These are phyloP conservation scores for Dryobotodes eremita DNA, from an alignment of 2,888 invertebrate species.

Conservation along the genomic window DNA sequence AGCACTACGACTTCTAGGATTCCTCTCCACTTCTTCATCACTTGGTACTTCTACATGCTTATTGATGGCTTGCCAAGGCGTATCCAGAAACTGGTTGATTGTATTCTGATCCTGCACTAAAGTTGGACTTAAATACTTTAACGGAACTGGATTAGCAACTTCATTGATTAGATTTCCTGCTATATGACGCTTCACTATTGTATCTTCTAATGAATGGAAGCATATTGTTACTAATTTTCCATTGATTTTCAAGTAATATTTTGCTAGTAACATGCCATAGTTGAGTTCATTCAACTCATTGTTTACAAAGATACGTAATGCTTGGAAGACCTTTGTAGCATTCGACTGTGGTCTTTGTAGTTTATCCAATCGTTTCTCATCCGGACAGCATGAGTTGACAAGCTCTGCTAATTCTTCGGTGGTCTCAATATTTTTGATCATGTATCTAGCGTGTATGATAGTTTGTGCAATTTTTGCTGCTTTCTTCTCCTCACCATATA, in stretches of 20 bases:
- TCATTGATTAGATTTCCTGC: slow-evolving; percentile 94
- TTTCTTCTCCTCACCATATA: slow-evolving; percentile 97
- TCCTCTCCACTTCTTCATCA: slow-evolving; percentile 93
- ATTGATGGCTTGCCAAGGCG: slow-evolving; percentile 94
- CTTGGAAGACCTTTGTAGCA: slow-evolving; percentile 98
- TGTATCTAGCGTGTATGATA: slow-evolving; percentile 95
- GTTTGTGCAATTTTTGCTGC: slow-evolving; percentile 96
- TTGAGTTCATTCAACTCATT: slow-evolving; percentile 99
- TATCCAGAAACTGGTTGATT: slow-evolving; percentile 91
- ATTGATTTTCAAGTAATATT: slow-evolving; percentile 93
- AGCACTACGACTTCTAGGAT: slow-evolving; percentile 97
- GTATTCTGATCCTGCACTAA: slow-evolving; percentile 91
- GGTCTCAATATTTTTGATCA: slow-evolving; percentile 94
- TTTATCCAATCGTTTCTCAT: slow-evolving; percentile 92
- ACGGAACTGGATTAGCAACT: slow-evolving; percentile 92
- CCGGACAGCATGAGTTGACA: slow-evolving; percentile 92
- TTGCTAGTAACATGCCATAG: slow-evolving; percentile 95
- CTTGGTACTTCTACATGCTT: slow-evolving; percentile 95
- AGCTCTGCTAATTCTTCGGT: slow-evolving; percentile 95
- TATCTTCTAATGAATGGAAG: slow-evolving; percentile 98
- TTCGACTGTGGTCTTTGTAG: slow-evolving; percentile 94
- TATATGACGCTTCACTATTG: slow-evolving; percentile 97
- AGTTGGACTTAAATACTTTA: slow-evolving; percentile 93
- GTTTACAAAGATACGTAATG: slow-evolving; percentile 98
- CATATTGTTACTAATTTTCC: slow-evolving; percentile 96